Base-by-base conservation (phyloP, 92 coral and sea anemone genomes). In the Paramuricea clavata region DNA sequence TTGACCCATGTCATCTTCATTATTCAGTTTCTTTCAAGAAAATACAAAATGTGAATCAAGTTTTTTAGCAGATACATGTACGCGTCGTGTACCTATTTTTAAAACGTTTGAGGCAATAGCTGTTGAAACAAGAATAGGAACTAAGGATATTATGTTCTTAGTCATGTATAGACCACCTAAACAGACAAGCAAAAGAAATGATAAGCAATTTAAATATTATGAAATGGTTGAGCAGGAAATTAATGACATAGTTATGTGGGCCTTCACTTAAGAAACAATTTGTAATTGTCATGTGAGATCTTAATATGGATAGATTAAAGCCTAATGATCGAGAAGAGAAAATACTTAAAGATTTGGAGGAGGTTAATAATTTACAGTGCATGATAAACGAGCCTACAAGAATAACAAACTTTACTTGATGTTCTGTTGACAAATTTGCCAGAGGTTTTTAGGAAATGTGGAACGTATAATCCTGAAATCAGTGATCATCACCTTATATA, bases 401-500 rank as follows among this genome's bases (percentile, higher is more conserved):
- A 85, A 33, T 85, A 23, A 89, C 92, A 15, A 62, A 26, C 90
- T 12, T 65, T 78, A 36, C 35, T 87, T 0, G 79, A 87, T 87
- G 79, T 62, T 39, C n/a, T 76, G 17, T 19, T 69, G 23, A 87
- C 85, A 50, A 76, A 76, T 32, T 54, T 27, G 6, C 88, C 88
- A 10, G 83, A 71, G 3, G 39, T 89, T 41, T 84, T 89, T 61
- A 52, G n/a, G 54, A 82, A 81, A 90, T 89, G 93, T 68, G 87
- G 93, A 74, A 32, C 78, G 36, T 75, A 81, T 62, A 56, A 88
- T 44, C 94, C 92, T 35, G 88, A 80, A 75, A 85, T 91, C 34
- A 92, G 94, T 81, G 88, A 88, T 52, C 94, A 92, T 72, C 52
- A 83, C 49, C 64, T 88, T 72, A 56, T 85, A 28, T 92, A 61